Percentiles rank a stretch among this genome's conserved stretches.
Conservation (phyloP, 1,140 invertebrate species). For the Zaprionus capensis region DNA sequence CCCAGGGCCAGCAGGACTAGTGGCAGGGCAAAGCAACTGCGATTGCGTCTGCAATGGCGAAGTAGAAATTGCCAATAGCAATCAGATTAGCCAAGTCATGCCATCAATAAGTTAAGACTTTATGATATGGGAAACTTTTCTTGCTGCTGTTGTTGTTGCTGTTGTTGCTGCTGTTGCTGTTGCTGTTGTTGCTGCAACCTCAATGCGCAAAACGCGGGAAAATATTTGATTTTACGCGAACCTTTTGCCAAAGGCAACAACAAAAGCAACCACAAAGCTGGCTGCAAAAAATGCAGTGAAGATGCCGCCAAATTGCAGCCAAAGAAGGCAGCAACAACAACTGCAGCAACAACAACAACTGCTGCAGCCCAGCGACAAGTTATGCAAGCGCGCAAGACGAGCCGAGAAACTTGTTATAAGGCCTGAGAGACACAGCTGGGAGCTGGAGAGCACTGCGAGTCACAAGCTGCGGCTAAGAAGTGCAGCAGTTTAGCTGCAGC, state of each 20-base stretch:
- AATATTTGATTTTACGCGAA: conserved; percentile 68
- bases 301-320: conserved; percentile 78
- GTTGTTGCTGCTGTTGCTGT: conserved; percentile 32
- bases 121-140: conserved; percentile 82
- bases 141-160: conserved; percentile 33
- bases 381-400: conserved; percentile 72
- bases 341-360: conserved; percentile 45
- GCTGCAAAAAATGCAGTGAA: conserved; percentile 44
- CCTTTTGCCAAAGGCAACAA: conserved; percentile 51
- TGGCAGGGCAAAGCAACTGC: conserved; percentile 49
- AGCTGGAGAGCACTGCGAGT: conserved; percentile 4
- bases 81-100: conserved; percentile 58
- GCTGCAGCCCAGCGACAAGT: conserved; percentile 72
- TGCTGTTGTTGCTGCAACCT: conserved; percentile 52
- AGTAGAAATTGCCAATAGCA: conserved; percentile 37
- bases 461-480: conserved; percentile 29
- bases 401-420: conserved; percentile 76
- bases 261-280: conserved; percentile 25
- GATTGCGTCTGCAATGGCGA: conserved; percentile 58
- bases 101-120: conserved; percentile 68
- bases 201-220: conserved; percentile 74
- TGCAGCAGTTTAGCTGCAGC: neutral
- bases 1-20: conserved; percentile 61
- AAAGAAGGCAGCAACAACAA: conserved; percentile 68
- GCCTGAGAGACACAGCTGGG: conserved; percentile 42